These are phyloP conservation scores for Mungos mungo DNA, from an alignment of 2,113 vertebrate species.

Conservation along the genomic window DNA sequence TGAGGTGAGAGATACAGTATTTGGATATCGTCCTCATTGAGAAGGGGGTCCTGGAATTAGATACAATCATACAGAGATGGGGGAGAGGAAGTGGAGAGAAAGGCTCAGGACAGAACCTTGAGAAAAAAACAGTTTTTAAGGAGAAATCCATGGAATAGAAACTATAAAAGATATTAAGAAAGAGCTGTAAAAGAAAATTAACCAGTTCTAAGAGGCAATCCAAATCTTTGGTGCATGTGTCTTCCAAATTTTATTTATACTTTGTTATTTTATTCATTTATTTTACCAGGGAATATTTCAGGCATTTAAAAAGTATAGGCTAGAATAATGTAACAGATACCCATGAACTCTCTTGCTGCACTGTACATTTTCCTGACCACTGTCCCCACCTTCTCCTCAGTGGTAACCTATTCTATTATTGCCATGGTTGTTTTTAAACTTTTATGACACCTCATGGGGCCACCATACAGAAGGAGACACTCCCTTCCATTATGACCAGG, in stretches of 20 bases:
- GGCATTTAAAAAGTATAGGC: background rate
- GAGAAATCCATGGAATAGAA: background rate
- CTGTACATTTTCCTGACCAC: background rate
- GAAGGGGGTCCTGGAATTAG: background rate
- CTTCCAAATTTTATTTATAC: background rate
- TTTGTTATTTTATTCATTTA: background rate
- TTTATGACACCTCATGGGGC: background rate
- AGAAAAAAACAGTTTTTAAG: constrained; percentile 12
- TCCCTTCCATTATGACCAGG: background rate
- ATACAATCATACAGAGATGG: background rate
- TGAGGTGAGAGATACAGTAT: background rate
- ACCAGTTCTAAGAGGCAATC: background rate
- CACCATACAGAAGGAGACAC: background rate
- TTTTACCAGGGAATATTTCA: background rate
- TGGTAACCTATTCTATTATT: background rate
- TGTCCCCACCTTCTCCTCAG: too few species aligned
- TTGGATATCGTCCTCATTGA: background rate
- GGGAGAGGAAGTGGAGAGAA: background rate
- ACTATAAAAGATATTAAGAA: background rate
- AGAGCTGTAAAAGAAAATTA: background rate
- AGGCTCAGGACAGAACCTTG: background rate
- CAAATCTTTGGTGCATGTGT: background rate
- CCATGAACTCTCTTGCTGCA: background rate
- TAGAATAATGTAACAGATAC: background rate
- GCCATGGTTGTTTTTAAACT: background rate